Conservation (phyloP, 2,113 vertebrate genomes). For the Hypomesus transpacificus region DNA sequence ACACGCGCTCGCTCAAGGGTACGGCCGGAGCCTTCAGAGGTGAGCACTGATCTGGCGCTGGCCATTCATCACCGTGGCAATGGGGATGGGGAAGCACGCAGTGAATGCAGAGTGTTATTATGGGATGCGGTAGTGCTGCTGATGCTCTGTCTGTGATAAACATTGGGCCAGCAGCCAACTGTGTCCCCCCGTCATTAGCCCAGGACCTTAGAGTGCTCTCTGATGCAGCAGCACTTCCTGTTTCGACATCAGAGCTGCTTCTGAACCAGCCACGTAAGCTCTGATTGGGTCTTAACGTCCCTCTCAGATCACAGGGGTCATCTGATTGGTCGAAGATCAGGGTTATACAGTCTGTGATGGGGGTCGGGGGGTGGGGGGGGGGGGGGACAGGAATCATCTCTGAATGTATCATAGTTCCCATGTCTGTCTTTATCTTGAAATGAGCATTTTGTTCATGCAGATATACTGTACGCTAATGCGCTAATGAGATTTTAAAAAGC, state of each 20-base stretch:
- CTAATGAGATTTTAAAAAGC: no score
- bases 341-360: no score
- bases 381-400: no score
- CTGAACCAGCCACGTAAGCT: no score
- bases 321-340: no score
- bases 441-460: not conserved
- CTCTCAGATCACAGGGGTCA: no score
- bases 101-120: conserved; percentile 65
- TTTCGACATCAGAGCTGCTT: no score
- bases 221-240: no score
- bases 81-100: conserved; percentile 51
- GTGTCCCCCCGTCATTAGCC: conserved; percentile 53
- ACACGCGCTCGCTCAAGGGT: conserved; percentile 53
- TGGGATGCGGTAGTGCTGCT: conserved; percentile 53
- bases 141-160: conserved; percentile 62
- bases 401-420: not conserved
- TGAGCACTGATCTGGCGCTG: conserved; percentile 53
- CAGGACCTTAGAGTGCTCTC: not conserved
- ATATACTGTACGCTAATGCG: no score
- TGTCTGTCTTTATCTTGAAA: not conserved
- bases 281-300: no score
- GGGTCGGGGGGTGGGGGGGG: no score
- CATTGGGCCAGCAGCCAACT: conserved; percentile 60
- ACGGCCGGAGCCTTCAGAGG: conserved; percentile 61
- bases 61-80: conserved; percentile 65